phyloP scores from a whole-genome alignment of 1,140 invertebrate genomes.

The Achatina immaculata region DNA sequence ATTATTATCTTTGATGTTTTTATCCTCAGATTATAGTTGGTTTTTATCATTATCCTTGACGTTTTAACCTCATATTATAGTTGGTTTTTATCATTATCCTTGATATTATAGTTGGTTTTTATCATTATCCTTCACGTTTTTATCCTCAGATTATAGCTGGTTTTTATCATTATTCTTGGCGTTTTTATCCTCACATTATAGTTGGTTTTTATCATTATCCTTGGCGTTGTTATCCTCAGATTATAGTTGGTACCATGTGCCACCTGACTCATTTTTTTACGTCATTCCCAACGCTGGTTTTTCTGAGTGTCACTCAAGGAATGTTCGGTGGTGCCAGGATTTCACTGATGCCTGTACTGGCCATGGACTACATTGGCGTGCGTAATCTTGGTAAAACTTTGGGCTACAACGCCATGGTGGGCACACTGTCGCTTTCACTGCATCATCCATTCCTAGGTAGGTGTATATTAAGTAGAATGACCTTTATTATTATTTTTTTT shows the following conservation, averaged over 20 bases:
- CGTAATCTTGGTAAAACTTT: neutral
- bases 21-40: slow-evolving; percentile 1
- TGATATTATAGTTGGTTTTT: no score
- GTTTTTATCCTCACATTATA: no score
- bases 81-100: no score
- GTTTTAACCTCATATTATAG: no score
- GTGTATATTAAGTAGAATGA: neutral
- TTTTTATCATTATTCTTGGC: no score
- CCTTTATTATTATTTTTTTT: neutral
- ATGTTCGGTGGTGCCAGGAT: slow-evolving; percentile 17
- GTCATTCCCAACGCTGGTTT: neutral
- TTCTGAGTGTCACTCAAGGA: neutral
- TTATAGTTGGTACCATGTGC: slow-evolving; percentile 15
- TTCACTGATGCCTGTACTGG: slow-evolving; percentile 6
- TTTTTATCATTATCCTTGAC: no score
- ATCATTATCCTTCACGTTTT: no score
- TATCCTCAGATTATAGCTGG: no score
- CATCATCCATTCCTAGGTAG: slow-evolving; percentile 23
- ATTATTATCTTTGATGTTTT: no score
- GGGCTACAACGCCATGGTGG: slow-evolving; percentile 22
- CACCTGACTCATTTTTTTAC: slow-evolving; percentile 18
- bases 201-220: no score
- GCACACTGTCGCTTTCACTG: neutral
- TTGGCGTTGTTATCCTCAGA: no score
- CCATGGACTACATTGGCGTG: slow-evolving; percentile 14